Evolutionary conservation across 2,113 vertebrate species (phyloP).

Genomic region (Tupaia tana): DNA sequence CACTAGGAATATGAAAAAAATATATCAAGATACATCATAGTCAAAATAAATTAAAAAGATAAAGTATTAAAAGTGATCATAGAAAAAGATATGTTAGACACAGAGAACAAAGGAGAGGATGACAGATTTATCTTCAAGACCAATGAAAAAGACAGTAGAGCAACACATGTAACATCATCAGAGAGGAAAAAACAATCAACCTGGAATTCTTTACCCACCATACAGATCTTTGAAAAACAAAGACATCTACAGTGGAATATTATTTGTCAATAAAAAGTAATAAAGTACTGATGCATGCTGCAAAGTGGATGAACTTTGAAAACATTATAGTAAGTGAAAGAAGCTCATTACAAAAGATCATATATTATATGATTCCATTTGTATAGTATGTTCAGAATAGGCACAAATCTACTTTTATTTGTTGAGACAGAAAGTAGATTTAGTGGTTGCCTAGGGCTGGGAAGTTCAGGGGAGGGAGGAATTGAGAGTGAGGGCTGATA

Average conservation of each 20-base stretch:
- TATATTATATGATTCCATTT: not conserved
- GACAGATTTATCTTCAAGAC: not conserved
- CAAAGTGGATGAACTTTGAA: not conserved
- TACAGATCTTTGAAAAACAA: not conserved
- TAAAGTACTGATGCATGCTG: not conserved
- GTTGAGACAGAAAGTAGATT: not conserved
- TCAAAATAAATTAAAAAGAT: not conserved
- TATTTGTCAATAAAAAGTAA: slow-evolving; percentile 3
- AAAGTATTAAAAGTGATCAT: not conserved
- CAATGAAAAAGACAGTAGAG: not conserved
- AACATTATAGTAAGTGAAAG: not conserved
- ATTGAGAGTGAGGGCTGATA: not conserved
- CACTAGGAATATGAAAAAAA: not conserved
- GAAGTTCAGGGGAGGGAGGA: not conserved
- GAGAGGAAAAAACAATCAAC: not conserved
- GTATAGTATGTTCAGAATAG: not conserved
- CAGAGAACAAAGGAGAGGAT: not conserved
- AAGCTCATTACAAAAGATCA: not conserved
- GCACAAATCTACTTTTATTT: not conserved
- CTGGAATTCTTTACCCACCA: not conserved
- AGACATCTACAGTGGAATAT: not conserved
- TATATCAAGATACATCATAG: not conserved
- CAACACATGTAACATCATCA: not conserved
- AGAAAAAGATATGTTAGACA: not conserved
- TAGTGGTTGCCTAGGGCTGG: not conserved